Conservation (phyloP, 2,888 invertebrate genomes). For the Hoplodrina blanda region DNA sequence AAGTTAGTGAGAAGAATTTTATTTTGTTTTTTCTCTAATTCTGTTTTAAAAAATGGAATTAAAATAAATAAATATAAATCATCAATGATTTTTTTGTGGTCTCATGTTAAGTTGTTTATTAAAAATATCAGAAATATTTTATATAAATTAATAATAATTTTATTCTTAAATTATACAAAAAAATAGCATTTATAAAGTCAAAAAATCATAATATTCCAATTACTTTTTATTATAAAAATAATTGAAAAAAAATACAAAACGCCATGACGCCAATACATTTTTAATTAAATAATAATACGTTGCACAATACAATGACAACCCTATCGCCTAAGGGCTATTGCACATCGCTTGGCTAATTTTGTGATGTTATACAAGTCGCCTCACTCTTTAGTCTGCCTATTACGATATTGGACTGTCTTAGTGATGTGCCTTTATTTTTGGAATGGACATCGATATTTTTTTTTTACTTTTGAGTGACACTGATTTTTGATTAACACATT, state of each 20-base stretch:
- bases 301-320: slow-evolving; percentile 73
- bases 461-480: no score
- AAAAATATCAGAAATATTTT: no score
- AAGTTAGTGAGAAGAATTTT: no score
- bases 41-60: no score
- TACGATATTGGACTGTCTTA: slow-evolving; percentile 85
- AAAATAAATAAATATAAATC: no score
- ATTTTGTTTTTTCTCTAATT: no score
- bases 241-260: slow-evolving; percentile 26
- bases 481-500: no score
- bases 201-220: slow-evolving; percentile 3
- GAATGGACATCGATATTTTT: slow-evolving; percentile 37
- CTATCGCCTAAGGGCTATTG: slow-evolving; percentile 86
- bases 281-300: slow-evolving; percentile 46
- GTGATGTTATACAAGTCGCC: slow-evolving; percentile 89
- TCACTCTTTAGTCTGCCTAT: slow-evolving; percentile 90
- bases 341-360: slow-evolving; percentile 88
- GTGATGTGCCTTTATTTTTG: slow-evolving; percentile 66
- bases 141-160: no score
- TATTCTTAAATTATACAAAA: no score
- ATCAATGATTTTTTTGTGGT: no score
- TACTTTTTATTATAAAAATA: slow-evolving; percentile 2
- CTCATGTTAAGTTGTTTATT: no score
- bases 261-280: slow-evolving; percentile 50
- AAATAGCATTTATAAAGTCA: not conserved